Base-by-base conservation (phyloP, 2,888 invertebrate species). In the Lasioglossum pauxillum region DNA sequence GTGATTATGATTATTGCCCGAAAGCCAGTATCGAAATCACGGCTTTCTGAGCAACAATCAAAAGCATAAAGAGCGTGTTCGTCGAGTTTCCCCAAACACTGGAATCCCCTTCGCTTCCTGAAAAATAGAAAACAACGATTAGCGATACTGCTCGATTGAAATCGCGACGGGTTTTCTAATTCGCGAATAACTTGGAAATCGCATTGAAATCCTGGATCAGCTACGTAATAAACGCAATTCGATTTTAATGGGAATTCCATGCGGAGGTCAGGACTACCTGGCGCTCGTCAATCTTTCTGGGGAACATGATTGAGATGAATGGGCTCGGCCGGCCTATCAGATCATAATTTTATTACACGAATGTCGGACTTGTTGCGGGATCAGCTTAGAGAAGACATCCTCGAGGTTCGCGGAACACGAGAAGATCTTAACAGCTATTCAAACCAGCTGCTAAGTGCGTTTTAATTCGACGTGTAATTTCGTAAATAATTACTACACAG, bases 21-120 rank as follows among this genome's bases (percentile, higher is more conserved):
- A 95, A 95, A 95, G 95, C 95, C 95, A 93, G 79, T 94, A 93
- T 94, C 89, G 83, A 85, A 76, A 90, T 88, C 94, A 94, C 93
- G 95, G 95, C 95, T 95, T 95, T 95, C 95, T 95, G 95, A 95
- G 95, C 95, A 95, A 95, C 95, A 95, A 95, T 95, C 95, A 95
- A 95, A 95, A 95, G 93, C 95, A 95, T 95, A 94, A 95, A 95
- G 95, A 95, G 95, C 91, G 72, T 86, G 81, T 12, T 19, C 35
- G 38, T 35, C 5, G 73, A n/a, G 3, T n/a, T 67, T 60, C 64
- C 14, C 8, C 3, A 0, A 2, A 27, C 23, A 69, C 23, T 16
- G 35, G 31, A 12, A 35, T n/a, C 19, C 27, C 57, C 74, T 49
- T 69, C 49, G 0, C 8, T 23, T 19, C 12, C 78, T 82, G 79